A percentile compares a stretch with the other conserved stretches of the same genome.
phyloP scores from a whole-genome alignment of 2,797 vertebrate genomes.

The Silurus aristotelis region DNA sequence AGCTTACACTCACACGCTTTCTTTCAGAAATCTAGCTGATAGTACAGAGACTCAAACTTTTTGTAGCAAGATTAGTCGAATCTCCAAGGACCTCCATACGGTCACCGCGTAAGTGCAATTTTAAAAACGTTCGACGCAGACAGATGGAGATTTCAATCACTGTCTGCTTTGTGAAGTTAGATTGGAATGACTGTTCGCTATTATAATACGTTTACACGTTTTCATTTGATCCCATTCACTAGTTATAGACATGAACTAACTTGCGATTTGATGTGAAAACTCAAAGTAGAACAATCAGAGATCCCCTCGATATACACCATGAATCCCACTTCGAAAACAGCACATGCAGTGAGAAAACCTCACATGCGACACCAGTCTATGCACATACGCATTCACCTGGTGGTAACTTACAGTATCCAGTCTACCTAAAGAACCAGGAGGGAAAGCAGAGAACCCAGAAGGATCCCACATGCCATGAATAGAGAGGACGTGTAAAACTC shows the following conservation, averaged over 20 bases:
- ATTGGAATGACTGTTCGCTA: no score
- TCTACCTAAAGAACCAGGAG: not conserved
- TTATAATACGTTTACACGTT: no score
- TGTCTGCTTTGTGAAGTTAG: not conserved
- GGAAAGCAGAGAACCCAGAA: not conserved
- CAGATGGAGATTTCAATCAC: not conserved
- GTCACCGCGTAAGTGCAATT: not conserved
- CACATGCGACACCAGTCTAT: not conserved
- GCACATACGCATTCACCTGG: not conserved
- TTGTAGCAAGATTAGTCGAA: not conserved
- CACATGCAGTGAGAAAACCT: not conserved
- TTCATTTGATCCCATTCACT: not conserved
- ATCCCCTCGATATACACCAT: not conserved
- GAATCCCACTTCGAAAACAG: not conserved
- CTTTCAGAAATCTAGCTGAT: not conserved
- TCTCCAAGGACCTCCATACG: not conserved
- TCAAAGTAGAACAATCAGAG: not conserved
- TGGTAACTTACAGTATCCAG: not conserved
- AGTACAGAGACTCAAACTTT: not conserved
- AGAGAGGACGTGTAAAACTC: not conserved
- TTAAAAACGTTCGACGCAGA: not conserved
- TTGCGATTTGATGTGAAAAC: not conserved
- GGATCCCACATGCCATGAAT: not conserved
- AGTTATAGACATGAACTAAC: no score
- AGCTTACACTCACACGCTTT: not conserved